Evolutionary conservation across 2,113 vertebrate species (phyloP).

Genomic region (Passer domesticus): DNA sequence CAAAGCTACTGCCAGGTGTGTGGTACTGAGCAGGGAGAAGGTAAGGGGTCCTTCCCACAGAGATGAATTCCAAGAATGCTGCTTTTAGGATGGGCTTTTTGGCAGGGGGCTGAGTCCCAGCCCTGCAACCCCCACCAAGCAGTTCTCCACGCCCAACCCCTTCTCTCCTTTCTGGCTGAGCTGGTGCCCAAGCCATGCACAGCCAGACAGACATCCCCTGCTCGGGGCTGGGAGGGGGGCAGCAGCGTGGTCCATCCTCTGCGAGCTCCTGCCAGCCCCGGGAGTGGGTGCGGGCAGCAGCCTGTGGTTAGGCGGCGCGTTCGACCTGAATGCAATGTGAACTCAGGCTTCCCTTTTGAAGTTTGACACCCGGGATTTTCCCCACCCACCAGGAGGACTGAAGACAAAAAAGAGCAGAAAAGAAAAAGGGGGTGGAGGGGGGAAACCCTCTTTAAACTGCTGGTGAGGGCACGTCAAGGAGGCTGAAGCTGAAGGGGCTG

Average conservation of each 20-base stretch:
- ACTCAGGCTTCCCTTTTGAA: conserved; percentile 75
- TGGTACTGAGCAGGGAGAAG: neutral
- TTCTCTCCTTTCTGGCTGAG: neutral
- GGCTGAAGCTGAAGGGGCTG: conserved; percentile 12
- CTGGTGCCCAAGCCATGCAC: neutral
- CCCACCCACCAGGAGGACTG: conserved; percentile 65
- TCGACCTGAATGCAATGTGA: conserved; percentile 63
- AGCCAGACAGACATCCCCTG: rapidly evolving
- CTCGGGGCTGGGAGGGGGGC: neutral
- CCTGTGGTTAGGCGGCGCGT: conserved; percentile 40
- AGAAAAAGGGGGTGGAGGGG: neutral
- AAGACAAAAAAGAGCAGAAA: conserved; percentile 16
- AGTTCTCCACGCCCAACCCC: rapidly evolving
- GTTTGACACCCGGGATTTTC: conserved; percentile 74
- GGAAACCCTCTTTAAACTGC: conserved; percentile 16
- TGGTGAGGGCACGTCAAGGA: conserved; percentile 8
- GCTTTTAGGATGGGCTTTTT: neutral
- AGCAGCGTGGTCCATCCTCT: neutral
- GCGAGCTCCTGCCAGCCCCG: neutral
- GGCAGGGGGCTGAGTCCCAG: neutral
- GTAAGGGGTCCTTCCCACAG: neutral
- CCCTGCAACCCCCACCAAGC: neutral
- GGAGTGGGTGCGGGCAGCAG: conserved; percentile 58
- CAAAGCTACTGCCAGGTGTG: neutral
- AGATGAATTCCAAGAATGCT: neutral